Evolutionary conservation across 2,797 vertebrate genomes (phyloP).

Genomic region (Pipistrellus nathusii): DNA sequence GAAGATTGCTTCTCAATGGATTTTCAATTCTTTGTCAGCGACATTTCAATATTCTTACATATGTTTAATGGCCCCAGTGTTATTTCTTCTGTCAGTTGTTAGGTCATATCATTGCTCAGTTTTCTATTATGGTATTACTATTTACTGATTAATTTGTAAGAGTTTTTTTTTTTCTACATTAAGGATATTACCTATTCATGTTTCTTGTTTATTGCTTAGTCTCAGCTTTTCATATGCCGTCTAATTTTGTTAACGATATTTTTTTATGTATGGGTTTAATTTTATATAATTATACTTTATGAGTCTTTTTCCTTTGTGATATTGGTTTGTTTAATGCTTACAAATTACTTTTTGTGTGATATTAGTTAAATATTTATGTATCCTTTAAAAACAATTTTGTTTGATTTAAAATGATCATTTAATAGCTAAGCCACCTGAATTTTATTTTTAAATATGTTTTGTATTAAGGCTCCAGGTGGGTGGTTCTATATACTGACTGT

Average conservation of each 20-base stretch:
- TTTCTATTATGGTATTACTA: neutral
- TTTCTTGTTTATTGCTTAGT: neutral
- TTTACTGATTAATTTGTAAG: neutral
- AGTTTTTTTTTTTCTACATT: neutral
- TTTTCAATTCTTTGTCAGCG: neutral
- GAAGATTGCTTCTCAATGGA: neutral
- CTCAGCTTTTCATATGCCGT: neutral
- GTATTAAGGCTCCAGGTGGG: neutral
- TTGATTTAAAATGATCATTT: neutral
- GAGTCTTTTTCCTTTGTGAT: neutral
- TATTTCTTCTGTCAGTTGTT: neutral
- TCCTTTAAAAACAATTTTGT: neutral
- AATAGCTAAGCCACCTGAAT: neutral
- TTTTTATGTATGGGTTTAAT: neutral
- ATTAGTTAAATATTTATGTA: neutral
- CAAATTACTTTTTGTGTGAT: neutral
- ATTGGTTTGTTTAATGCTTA: neutral
- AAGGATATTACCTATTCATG: neutral
- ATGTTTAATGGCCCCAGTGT: neutral
- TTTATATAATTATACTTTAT: neutral
- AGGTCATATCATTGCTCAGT: neutral
- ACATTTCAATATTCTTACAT: neutral
- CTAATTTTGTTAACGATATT: neutral
- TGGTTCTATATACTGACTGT: neutral
- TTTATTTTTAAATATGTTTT: neutral